A percentile compares a stretch with the other conserved stretches of the same genome.
phyloP scores from a whole-genome alignment of 2,888 invertebrate species.

The Agrilus cyanescens region DNA sequence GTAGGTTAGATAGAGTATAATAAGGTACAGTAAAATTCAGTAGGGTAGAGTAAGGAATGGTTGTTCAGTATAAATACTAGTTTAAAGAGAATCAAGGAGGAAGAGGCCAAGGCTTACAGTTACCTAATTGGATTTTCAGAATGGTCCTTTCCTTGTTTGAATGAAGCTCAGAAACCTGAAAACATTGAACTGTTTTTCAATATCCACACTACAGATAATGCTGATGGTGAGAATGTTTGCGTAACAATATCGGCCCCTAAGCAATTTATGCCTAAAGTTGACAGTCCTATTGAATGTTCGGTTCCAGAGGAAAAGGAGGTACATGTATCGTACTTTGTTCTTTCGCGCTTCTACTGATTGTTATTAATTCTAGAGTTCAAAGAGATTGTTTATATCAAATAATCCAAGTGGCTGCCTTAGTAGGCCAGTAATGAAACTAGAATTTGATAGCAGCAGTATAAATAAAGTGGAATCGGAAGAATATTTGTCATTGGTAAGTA shows the following conservation, averaged over 20 bases:
- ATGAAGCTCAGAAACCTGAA: conserved; percentile 1
- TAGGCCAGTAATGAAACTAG: too few relatives aligned
- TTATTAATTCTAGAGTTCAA: too few relatives aligned
- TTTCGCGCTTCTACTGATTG: too few relatives aligned
- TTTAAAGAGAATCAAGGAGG: not conserved
- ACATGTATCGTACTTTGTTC: too few relatives aligned
- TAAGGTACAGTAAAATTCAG: too few relatives aligned
- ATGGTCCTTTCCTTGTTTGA: conserved; percentile 8
- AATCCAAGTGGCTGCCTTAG: too few relatives aligned
- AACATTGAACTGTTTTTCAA: conserved; percentile 4
- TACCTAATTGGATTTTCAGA: conserved; percentile 1
- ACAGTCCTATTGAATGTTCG: not conserved
- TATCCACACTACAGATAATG: not conserved
- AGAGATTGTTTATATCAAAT: too few relatives aligned
- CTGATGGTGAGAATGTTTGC: conserved; percentile 2
- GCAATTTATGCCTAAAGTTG: conserved; percentile 8
- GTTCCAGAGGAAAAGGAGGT: not conserved
- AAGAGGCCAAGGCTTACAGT: not conserved
- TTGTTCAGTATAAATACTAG: not conserved
- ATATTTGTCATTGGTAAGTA: not conserved
- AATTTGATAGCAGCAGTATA: not conserved
- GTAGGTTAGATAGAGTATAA: too few relatives aligned
- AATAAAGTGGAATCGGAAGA: not conserved
- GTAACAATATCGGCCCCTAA: conserved; percentile 7
- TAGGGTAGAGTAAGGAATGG: too few relatives aligned